A percentile compares a stretch with the other conserved stretches of the same genome.
Evolutionary conservation across 2,888 invertebrate genomes (phyloP).

Genomic region (Cyclophora punctaria): DNA sequence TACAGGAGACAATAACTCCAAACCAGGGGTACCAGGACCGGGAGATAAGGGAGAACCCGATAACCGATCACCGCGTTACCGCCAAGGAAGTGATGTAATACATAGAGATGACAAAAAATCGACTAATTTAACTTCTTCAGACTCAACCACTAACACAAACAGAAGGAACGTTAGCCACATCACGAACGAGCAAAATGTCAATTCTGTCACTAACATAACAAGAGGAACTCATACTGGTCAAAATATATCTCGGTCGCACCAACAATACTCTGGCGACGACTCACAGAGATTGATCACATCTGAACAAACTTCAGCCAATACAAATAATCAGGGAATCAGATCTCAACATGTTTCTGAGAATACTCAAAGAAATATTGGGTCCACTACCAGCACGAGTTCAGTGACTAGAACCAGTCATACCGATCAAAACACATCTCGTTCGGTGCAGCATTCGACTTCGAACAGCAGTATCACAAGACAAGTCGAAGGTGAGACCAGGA

Average conservation of each 20-base stretch:
- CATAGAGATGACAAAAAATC: slow-evolving; percentile 27
- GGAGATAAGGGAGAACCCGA: slow-evolving; percentile 21
- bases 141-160: slow-evolving; percentile 20
- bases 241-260: slow-evolving; percentile 31
- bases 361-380: slow-evolving; percentile 27
- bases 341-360: slow-evolving; percentile 24
- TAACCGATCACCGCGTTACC: slow-evolving; percentile 21
- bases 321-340: slow-evolving; percentile 25
- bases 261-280: slow-evolving; percentile 28
- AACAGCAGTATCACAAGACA: slow-evolving; percentile 23
- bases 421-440: slow-evolving; percentile 31
- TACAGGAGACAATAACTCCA: slow-evolving; percentile 27
- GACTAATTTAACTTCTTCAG: slow-evolving; percentile 32
- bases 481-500: slow-evolving; percentile 34
- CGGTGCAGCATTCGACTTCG: slow-evolving; percentile 31
- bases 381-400: slow-evolving; percentile 13
- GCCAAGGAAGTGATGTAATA: slow-evolving; percentile 26
- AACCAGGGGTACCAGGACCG: slow-evolving; percentile 9
- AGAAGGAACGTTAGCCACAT: slow-evolving; percentile 17
- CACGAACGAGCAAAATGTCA: slow-evolving; percentile 14
- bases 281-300: slow-evolving; percentile 26
- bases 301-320: slow-evolving; percentile 25
- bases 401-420: slow-evolving; percentile 25
- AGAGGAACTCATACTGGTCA: slow-evolving; percentile 31
- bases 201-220: slow-evolving; percentile 18